A percentile compares a stretch with the other conserved stretches of the same genome.
Conservation (phyloP, 2,113 vertebrate genomes). For the Centropus unirufus region DNA sequence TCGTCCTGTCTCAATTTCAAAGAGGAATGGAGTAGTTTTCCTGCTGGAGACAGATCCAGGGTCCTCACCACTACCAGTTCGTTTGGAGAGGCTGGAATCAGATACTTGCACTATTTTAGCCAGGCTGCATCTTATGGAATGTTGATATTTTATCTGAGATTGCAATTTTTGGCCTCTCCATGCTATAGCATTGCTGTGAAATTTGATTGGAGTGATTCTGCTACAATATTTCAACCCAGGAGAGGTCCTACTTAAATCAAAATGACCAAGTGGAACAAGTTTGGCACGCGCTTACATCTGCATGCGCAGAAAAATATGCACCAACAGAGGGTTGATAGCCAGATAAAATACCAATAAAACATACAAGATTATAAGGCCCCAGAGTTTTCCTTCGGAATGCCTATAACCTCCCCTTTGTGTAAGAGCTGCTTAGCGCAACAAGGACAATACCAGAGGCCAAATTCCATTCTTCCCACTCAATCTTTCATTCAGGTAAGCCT, state of each 20-base stretch:
- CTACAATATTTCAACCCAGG: neutral
- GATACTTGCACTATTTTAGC: neutral
- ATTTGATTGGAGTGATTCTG: neutral
- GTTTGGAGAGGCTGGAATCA: neutral
- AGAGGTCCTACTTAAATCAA: neutral
- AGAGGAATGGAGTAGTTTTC: neutral
- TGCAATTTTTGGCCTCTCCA: neutral
- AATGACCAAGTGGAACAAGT: neutral
- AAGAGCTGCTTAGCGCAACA: neutral
- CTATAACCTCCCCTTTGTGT: neutral
- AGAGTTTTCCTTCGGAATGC: neutral
- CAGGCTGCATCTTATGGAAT: neutral
- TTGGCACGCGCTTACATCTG: neutral
- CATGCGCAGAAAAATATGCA: neutral
- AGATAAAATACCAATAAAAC: neutral
- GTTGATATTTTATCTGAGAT: neutral
- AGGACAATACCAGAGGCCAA: neutral
- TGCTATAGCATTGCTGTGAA: neutral
- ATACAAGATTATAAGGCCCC: neutral
- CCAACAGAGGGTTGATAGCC: neutral
- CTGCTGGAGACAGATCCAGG: neutral
- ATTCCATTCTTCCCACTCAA: neutral
- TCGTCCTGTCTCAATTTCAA: neutral
- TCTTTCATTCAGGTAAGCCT: neutral
- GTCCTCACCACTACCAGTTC: neutral